Evolutionary conservation across 2,888 invertebrate species (phyloP).

Genomic region (Drosophila mimica): DNA sequence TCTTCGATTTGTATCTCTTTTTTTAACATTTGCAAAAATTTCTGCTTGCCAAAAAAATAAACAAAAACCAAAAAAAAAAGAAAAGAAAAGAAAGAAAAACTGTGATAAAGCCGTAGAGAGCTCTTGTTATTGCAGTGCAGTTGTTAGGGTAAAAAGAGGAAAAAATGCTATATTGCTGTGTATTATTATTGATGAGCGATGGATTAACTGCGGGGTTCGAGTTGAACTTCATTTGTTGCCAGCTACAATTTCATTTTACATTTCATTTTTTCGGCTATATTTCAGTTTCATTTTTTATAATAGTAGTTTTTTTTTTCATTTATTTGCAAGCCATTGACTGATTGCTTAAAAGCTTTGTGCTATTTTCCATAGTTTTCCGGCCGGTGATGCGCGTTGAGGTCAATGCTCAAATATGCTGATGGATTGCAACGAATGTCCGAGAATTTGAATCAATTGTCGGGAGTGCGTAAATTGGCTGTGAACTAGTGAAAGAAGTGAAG

Average conservation of each 20-base stretch:
- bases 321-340: slow-evolving; percentile 22
- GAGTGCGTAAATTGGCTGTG: slow-evolving; percentile 4
- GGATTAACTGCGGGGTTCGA: slow-evolving; percentile 12
- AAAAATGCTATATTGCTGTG: slow-evolving; percentile 59
- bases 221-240: slow-evolving; percentile 39
- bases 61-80: slow-evolving; percentile 14
- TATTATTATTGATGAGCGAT: slow-evolving; percentile 68
- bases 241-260: slow-evolving; percentile 34
- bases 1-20: slow-evolving; percentile 52
- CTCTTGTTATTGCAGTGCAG: slow-evolving; percentile 42
- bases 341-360: slow-evolving; percentile 57
- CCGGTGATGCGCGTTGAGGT: slow-evolving; percentile 32
- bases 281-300: neutral
- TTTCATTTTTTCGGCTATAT: slow-evolving; percentile 27
- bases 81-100: slow-evolving; percentile 19
- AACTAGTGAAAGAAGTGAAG: neutral
- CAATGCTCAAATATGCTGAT: slow-evolving; percentile 45
- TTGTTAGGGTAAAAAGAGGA: slow-evolving; percentile 48
- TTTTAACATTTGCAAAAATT: slow-evolving; percentile 31
- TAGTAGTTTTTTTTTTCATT: neutral
- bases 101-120: slow-evolving; percentile 25
- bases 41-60: slow-evolving; percentile 48
- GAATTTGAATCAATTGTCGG: slow-evolving; percentile 17
- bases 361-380: slow-evolving; percentile 36
- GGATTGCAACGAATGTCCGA: slow-evolving; percentile 28